Percentiles rank a stretch among this genome's conserved stretches.
These are phyloP conservation scores for Stenurella melanura DNA, from an alignment of 2,888 invertebrate species.

Conservation along the genomic window DNA sequence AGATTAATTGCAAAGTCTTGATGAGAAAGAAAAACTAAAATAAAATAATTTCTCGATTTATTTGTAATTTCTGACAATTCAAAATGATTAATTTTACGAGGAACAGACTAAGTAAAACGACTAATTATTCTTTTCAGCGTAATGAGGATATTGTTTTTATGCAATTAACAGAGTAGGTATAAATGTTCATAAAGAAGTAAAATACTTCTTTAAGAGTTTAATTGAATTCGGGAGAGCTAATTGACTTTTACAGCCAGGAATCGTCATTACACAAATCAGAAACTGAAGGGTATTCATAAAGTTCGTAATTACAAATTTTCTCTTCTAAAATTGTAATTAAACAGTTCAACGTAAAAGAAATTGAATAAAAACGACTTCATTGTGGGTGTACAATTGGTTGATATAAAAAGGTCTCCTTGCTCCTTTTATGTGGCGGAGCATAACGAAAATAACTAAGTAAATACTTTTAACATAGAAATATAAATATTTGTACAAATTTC, in stretches of 20 bases:
- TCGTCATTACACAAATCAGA: slow-evolving; percentile 48
- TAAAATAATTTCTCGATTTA: slow-evolving; percentile 35
- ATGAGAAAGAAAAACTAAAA: slow-evolving; percentile 20
- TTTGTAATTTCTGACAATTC: slow-evolving; percentile 30
- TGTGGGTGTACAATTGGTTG: neutral
- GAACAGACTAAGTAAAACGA: slow-evolving; percentile 24
- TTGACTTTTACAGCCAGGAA: slow-evolving; percentile 59
- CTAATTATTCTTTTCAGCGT: slow-evolving; percentile 42
- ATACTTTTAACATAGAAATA: neutral
- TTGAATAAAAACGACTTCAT: slow-evolving; percentile 1
- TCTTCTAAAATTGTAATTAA: slow-evolving; percentile 26
- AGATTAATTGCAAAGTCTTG: slow-evolving; percentile 14
- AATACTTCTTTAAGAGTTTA: slow-evolving; percentile 60
- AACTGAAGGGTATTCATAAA: slow-evolving; percentile 36
- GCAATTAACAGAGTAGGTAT: slow-evolving; percentile 60
- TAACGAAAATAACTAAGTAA: neutral
- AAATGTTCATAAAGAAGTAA: slow-evolving; percentile 54
- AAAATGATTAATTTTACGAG: slow-evolving; percentile 23
- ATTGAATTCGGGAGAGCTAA: slow-evolving; percentile 59
- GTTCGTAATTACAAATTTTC: slow-evolving; percentile 31
- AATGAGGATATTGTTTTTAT: slow-evolving; percentile 63
- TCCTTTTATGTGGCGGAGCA: neutral
- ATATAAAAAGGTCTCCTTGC: neutral
- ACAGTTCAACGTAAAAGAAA: slow-evolving; percentile 19
- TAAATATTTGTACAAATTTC: too few species aligned